Conservation (phyloP, 1,140 invertebrate genomes). For the Trinorchestia longiramus region DNA sequence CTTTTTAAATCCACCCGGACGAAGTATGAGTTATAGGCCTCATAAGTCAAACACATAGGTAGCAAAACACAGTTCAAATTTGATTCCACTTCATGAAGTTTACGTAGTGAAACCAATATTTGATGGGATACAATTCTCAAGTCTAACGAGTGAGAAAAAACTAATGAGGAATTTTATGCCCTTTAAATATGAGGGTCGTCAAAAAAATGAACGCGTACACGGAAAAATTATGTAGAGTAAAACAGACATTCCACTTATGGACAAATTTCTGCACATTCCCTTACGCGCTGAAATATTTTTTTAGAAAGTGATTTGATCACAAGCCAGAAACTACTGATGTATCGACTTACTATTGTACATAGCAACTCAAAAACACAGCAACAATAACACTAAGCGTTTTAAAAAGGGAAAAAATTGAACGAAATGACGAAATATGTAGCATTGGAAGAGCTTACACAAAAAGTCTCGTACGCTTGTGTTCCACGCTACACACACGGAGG, state of each 20-base stretch:
- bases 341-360: too few species aligned
- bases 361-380: not conserved
- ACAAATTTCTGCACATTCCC: too few species aligned
- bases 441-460: not conserved
- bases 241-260: not conserved
- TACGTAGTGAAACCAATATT: not conserved
- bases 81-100: not conserved
- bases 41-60: not conserved
- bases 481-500: not conserved
- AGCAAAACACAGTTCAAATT: not conserved
- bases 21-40: not conserved
- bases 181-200: not conserved
- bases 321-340: too few species aligned
- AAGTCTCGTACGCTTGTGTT: not conserved
- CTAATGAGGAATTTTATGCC: not conserved
- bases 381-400: not conserved
- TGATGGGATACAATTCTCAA: not conserved
- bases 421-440: not conserved
- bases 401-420: not conserved
- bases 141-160: not conserved
- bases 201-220: not conserved
- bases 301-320: too few species aligned
- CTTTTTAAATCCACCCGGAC: not conserved
- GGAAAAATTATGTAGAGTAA: not conserved
- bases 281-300: too few species aligned